A percentile compares a stretch with the other conserved stretches of the same genome.
Evolutionary conservation across 37 sponge, comb jelly and placozoan species (phyloP).

Genomic region (Chondrilla cf. caribensis): DNA sequence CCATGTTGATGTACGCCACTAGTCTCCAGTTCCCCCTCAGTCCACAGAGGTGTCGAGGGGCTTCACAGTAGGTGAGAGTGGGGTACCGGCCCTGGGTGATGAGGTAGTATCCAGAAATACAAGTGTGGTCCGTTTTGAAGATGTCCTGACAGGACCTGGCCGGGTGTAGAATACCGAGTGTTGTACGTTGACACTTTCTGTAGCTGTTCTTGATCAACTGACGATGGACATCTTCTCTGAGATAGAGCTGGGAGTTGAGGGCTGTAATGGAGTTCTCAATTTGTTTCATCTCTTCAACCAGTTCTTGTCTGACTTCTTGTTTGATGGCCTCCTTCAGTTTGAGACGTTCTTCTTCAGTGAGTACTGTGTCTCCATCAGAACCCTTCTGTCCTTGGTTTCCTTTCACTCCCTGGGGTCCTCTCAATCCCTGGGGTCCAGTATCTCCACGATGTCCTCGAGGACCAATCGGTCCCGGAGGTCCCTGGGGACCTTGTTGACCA

Average conservation of each 20-base stretch:
- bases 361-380: background rate
- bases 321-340: background rate
- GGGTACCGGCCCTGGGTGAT: background rate
- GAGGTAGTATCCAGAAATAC: conserved; percentile 6
- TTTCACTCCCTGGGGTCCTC: background rate
- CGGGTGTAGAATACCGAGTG: background rate
- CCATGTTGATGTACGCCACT: conserved; percentile 25
- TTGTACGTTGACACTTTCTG: background rate
- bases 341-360: background rate
- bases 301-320: background rate
- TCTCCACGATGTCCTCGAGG: background rate
- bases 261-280: background rate
- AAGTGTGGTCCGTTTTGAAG: conserved; percentile 11
- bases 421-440: background rate
- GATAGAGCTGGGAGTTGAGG: background rate
- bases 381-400: conserved; percentile 21
- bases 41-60: conserved; percentile 6
- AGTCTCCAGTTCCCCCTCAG: background rate
- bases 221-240: background rate
- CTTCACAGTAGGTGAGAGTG: conserved; percentile 17
- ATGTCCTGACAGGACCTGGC: conserved; percentile 19
- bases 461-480: background rate
- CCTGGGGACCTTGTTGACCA: background rate
- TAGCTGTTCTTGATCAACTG: background rate
- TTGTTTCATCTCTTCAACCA: background rate